Percentiles rank a stretch among this genome's conserved stretches.
Evolutionary conservation across 37 sponge, comb jelly and placozoan genomes (phyloP).

Genomic region (Haliclona indistincta): DNA sequence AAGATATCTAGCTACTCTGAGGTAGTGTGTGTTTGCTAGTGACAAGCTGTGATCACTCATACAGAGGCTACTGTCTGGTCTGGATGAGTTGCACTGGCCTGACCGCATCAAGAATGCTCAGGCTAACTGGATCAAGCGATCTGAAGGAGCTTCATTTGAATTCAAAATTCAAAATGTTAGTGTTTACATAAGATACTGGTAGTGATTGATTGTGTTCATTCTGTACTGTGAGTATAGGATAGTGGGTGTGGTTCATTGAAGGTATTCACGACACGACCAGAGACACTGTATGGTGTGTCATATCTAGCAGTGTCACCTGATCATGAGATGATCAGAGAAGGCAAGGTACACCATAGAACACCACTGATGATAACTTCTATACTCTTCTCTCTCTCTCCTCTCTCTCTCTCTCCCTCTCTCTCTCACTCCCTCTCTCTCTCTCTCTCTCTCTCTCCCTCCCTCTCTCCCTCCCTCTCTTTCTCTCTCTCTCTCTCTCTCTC

Average conservation of each 20-base stretch:
- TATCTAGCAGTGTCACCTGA: slow-evolving; percentile 63
- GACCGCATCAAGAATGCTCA: slow-evolving; percentile 68
- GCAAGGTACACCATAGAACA: too few species aligned
- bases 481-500: too few species aligned
- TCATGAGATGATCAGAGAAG: slow-evolving; percentile 54
- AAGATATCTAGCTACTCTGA: slow-evolving; percentile 73
- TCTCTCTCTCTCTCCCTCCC: too few species aligned
- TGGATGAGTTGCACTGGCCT: slow-evolving; percentile 82
- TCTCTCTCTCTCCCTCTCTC: too few species aligned
- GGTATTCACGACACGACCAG: slow-evolving; percentile 74
- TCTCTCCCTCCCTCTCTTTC: too few species aligned
- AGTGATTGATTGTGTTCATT: neutral
- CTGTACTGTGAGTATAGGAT: neutral
- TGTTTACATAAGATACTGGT: neutral
- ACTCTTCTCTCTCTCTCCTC: too few species aligned
- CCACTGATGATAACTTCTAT: too few species aligned
- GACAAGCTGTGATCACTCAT: neutral
- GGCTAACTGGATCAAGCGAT: slow-evolving; percentile 75
- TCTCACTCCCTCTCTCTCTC: too few species aligned
- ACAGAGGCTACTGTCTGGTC: slow-evolving; percentile 61
- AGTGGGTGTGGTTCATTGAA: slow-evolving; percentile 5
- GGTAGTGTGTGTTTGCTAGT: slow-evolving; percentile 16
- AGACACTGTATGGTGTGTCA: slow-evolving; percentile 63
- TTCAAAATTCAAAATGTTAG: slow-evolving; percentile 43
- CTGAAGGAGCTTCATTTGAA: slow-evolving; percentile 68